These are phyloP conservation scores for Saccostrea glomerata DNA, from an alignment of 1,140 invertebrate species.

Conservation along the genomic window DNA sequence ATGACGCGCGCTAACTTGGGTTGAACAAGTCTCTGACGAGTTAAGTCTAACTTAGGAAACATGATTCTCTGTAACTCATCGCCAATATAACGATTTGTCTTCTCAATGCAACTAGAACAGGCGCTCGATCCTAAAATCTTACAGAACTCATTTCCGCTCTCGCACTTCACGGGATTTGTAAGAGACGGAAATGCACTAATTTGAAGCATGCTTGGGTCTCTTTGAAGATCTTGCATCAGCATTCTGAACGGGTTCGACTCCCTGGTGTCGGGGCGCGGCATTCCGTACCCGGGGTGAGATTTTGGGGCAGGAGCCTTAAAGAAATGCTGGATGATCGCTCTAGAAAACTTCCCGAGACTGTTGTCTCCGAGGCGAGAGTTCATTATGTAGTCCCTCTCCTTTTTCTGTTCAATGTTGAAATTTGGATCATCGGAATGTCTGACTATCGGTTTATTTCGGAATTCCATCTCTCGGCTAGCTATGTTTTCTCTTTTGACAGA, in stretches of 20 bases:
- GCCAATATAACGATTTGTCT: constrained; percentile 53
- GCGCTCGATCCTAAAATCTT: constrained; percentile 53
- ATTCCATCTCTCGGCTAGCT: constrained; percentile 46
- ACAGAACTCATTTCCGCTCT: constrained; percentile 50
- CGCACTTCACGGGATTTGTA: constrained; percentile 46
- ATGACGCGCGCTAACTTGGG: constrained; percentile 50
- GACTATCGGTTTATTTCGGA: constrained; percentile 9
- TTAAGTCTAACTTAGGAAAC: constrained; percentile 56
- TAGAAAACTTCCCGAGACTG: constrained; percentile 39
- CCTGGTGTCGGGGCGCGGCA: constrained; percentile 53
- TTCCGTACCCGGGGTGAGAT: constrained; percentile 52
- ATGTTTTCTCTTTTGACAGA: constrained; percentile 52
- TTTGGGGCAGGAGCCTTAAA: constrained; percentile 54
- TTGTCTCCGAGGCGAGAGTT: constrained; percentile 51
- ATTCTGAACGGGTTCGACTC: constrained; percentile 54
- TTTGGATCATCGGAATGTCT: background rate
- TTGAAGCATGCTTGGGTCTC: constrained; percentile 54
- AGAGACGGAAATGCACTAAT: constrained; percentile 51
- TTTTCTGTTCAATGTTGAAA: constrained; percentile 53
- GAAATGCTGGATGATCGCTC: constrained; percentile 55
- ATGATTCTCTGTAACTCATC: constrained; percentile 58
- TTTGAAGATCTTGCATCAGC: constrained; percentile 52
- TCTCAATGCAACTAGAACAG: constrained; percentile 56
- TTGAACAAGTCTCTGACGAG: constrained; percentile 46
- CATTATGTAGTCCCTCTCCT: constrained; percentile 54